Evolutionary conservation across 2,113 vertebrate genomes (phyloP), one percentile per base, ranked within the genome.

Genomic region (Phyllostomus discolor): DNA sequence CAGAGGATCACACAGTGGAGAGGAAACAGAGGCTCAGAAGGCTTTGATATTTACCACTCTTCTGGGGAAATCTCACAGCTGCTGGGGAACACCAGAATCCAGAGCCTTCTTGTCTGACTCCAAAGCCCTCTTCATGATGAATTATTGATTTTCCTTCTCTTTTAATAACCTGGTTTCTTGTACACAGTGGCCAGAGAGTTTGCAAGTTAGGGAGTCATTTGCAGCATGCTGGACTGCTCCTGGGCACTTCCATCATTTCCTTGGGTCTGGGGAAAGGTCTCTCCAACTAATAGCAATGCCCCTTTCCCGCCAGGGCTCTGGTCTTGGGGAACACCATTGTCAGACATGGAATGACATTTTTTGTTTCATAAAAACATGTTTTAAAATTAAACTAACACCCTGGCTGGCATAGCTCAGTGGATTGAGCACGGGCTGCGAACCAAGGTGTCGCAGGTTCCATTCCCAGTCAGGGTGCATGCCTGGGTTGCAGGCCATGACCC

Each of bases 91-190:
- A 31, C 48, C 10, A n/a, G 79, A 87, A 70, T 75, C 76, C 54
- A 78, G 38, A 64, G n/a, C 57, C 48, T 89, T 50, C 54, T 88
- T 38, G 48, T 64, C 67, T 80, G 73, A 96, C 91, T 96, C 72
- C 82, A 94, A 31, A 94, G 94, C 54, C n/a, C 86, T 96, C 57
- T 52, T 69, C 3, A 20, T 95, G 89, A 97, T 94, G 72, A 90
- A 75, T 92, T 97, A 97, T 93, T 97, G 95, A 96, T 96, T 96
- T 97, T 94, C 95, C 75, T 96, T 93, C 93, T 38, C 67, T 79
- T 87, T 95, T 82, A 96, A 96, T 97, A 94, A 97, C 57, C 35
- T 69, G 70, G 43, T 26, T 94, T 88, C 67, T 85, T 11, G 14
- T 67, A 79, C 48, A 85, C 24, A 81, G 46, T 69, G 67, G 26